A percentile compares a stretch with the other conserved stretches of the same genome.
These are phyloP conservation scores for Polylopha cassiicola DNA, from an alignment of 2,888 invertebrate genomes.

Conservation along the genomic window DNA sequence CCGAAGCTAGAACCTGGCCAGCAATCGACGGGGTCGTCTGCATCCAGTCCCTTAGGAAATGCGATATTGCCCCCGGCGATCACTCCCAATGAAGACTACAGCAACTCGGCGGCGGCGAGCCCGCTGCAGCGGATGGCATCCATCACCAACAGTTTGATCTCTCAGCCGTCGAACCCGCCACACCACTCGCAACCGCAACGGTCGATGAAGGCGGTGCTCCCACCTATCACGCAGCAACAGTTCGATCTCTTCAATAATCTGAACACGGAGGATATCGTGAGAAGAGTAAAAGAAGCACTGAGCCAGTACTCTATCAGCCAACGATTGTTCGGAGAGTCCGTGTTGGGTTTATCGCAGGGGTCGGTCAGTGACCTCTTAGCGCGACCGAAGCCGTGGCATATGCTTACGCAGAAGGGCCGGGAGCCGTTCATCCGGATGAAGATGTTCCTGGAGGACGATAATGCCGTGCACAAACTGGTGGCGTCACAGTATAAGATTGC, in stretches of 20 bases:
- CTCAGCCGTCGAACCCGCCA: constrained; percentile 90
- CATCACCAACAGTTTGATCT: constrained; percentile 97
- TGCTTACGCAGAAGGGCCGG: constrained; percentile 97
- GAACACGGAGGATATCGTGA: constrained; percentile 98
- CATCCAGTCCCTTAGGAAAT: constrained; percentile 90
- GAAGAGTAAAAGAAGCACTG: constrained; percentile 95
- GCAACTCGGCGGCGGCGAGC: constrained; percentile 89
- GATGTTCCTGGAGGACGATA: constrained; percentile 97
- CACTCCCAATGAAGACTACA: constrained; percentile 88
- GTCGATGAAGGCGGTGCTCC: constrained; percentile 96
- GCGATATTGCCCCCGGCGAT: constrained; percentile 90
- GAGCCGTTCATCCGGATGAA: constrained; percentile 99
- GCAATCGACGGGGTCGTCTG: constrained; percentile 85
- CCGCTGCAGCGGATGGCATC: constrained; percentile 98
- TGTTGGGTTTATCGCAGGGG: constrained; percentile 97
- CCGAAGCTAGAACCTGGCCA: constrained; percentile 90
- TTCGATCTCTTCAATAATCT: constrained; percentile 98
- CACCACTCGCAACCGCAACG: constrained; percentile 90
- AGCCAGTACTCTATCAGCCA: constrained; percentile 98
- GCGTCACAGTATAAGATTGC: constrained; percentile 99
- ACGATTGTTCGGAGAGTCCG: constrained; percentile 97
- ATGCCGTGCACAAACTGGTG: constrained; percentile 95
- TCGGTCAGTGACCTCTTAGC: constrained; percentile 98
- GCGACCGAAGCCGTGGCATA: constrained; percentile 99
- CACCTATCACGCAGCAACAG: constrained; percentile 98